Base-by-base conservation (phyloP, 2,888 invertebrate species). In the Anoplius nigerrimus region DNA sequence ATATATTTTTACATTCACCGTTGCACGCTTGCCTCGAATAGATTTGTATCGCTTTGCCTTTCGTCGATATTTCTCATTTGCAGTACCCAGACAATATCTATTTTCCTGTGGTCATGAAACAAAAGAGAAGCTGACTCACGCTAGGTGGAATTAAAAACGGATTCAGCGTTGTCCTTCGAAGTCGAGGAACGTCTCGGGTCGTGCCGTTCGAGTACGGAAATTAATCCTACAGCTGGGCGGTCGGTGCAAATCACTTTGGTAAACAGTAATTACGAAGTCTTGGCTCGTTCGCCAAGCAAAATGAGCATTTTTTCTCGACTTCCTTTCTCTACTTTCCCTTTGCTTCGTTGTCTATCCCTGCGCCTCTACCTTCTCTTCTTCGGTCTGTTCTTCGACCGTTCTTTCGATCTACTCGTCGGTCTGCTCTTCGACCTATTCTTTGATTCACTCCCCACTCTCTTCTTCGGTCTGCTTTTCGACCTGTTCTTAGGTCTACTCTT, bases 331-430 rank as follows among this genome's bases (percentile, higher is more conserved):
- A 11, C 34, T 6, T 13, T 34, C 11, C 34, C 34, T 1, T 8
- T 13, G 34, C 48, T n/a, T 8, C 48, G 4, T 5, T 11, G 45
- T 11, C 16, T 45, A n/a, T n/a, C n/a, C 61, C 45, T 20, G 34
- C 67, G 59, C 63, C 66, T 59, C 57, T 72, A 8, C 42, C 42
- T 42, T 13, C 42, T 42, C 13, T 42, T 42, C 13, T 13, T 42
- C 42, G 42, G 42, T 13, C 42, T 42, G 6, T 42, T n/a, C n/a
- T n/a, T n/a, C n/a, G n/a, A n/a, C n/a, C 42, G 13, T 42, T 42
- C 42, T 42, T 13, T 42, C 42, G 13, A 6, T 42, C 13, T 42
- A 8, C 42, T 42, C 13, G 6, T 42, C 42, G 42, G 6, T 42
- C 42, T 42, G 8, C 8, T 13, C 42, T 42, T 42, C 6, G n/a